Evolutionary conservation across 2,888 invertebrate species (phyloP), one percentile per base, ranked within the genome.

Genomic region (Schizaphis graminum): DNA sequence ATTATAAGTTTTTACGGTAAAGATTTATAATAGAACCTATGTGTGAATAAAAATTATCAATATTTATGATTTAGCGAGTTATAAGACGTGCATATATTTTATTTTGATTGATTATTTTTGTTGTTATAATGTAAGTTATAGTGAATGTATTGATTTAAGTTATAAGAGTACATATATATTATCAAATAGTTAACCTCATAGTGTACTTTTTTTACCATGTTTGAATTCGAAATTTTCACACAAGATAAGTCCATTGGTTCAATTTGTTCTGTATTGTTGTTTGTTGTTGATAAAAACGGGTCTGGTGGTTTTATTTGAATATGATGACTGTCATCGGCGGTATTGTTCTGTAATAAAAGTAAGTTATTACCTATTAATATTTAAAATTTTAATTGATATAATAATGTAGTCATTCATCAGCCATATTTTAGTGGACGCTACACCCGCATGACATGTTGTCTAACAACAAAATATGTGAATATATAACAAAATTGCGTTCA

Each of bases 161-260:
- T 57, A 26, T 7, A 77, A 7, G 8, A 77, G 21, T 35, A 35
- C 35, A 4, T 61, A 13, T 26, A 61, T 67, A 35, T 67, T 67
- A 67, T 67, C n/a, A 77, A 77, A 57, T 41, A 13, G 28, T n/a
- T 26, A 86, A 87, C 87, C 53, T 91, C 35, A 21, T 49, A 1
- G 1, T 2, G 35, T 21, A 35, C 35, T 49, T n/a, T 86, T 41
- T 91, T 86, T 41, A 28, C 44, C 7, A 49, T 5, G 0, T 67
- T 84, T 47, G 13, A 41, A 49, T 86, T 87, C 7, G 24, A n/a
- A 13, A 67, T 87, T 86, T 91, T 91, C 16, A 21, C 41, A n/a
- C 85, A 94, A 86, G 94, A 94, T 3, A 94, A 86, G 24, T 94
- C 94, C 13, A 90, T 85, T 1, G 94, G 94, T 86, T 92, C 92